Evolutionary conservation across 2,888 invertebrate species (phyloP).

Genomic region (Drosophila infuscata): DNA sequence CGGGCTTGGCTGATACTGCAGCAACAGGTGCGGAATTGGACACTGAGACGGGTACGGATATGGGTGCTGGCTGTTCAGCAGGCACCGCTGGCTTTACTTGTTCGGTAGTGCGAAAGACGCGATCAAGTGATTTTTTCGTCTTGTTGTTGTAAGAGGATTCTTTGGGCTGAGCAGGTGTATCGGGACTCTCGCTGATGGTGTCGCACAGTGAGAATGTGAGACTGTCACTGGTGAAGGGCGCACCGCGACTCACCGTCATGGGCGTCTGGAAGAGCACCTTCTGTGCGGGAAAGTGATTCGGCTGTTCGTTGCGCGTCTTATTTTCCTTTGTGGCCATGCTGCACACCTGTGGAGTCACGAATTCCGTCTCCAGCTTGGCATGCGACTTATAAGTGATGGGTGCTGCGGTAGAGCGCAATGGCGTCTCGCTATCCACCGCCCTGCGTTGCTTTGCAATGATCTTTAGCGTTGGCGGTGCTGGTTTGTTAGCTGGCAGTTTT

Average conservation of each 20-base stretch:
- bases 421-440: conserved; percentile 61
- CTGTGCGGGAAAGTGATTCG: conserved; percentile 83
- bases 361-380: conserved; percentile 66
- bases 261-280: conserved; percentile 85
- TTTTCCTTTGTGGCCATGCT: conserved; percentile 62
- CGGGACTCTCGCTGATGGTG: conserved; percentile 79
- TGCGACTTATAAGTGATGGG: conserved; percentile 15
- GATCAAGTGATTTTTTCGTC: conserved; percentile 75
- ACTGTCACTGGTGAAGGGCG: conserved; percentile 79
- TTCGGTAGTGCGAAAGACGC: conserved; percentile 61
- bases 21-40: neutral
- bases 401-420: conserved; percentile 53
- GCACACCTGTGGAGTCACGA: conserved; percentile 83
- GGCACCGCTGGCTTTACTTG: conserved; percentile 7
- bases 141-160: conserved; percentile 35
- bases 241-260: conserved; percentile 80
- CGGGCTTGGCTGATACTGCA: conserved; percentile 13
- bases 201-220: conserved; percentile 82
- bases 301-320: conserved; percentile 57
- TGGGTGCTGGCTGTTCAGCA: neutral
- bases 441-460: conserved; percentile 48
- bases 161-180: conserved; percentile 52
- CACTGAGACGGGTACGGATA: neutral
- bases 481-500: conserved; percentile 43
- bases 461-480: conserved; percentile 38